Base-by-base conservation (phyloP, 1,140 invertebrate genomes). In the Whitmania pigra region DNA sequence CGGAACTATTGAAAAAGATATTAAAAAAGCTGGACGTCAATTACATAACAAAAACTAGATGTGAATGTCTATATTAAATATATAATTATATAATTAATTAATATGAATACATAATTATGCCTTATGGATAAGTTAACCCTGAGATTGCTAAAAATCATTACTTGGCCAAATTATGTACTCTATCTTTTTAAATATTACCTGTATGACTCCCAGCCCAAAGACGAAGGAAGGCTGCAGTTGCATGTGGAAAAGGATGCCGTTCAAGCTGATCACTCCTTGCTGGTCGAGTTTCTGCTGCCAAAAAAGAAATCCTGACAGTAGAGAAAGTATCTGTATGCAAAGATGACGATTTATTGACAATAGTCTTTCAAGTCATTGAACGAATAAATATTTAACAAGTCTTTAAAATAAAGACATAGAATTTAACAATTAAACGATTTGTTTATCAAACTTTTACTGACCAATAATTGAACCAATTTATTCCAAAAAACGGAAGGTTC, bases 191-290 rank as follows among this genome's bases (percentile, higher is more conserved):
- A 40, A 40, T 60, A 75, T 78, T 72, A 80, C 78, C 72, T 77
- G 78, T n/a, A 80, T 36, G 67, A 81, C 79, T 55, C 77, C 76
- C 69, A 84, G 83, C 73, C 81, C 73, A 68, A 75, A 81, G 31
- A 71, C 73, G 73, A 77, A 77, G n/a, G 77, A 78, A 88, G 93
- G 91, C 80, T 93, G 94, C 6, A 90, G 93, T 3, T 96, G 84
- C 78, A 94, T 89, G 71, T 95, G 87, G 79, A 95, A 97, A 27
- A 97, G 85, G n/a, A 89, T 91, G 66, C 94, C 94, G 79, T 95
- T 96, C 72, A 97, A 93, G 80, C 97, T 97, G 87, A 91, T 91
- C 0, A 95, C 89, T 6, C 92, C 92, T 76, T 92, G 88, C 81
- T 94, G 89, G 77, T 90, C 87, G 49, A 91, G 78, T 76, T 86